Conservation (phyloP, 2,113 vertebrate genomes). For the Lethenteron reissneri region DNA sequence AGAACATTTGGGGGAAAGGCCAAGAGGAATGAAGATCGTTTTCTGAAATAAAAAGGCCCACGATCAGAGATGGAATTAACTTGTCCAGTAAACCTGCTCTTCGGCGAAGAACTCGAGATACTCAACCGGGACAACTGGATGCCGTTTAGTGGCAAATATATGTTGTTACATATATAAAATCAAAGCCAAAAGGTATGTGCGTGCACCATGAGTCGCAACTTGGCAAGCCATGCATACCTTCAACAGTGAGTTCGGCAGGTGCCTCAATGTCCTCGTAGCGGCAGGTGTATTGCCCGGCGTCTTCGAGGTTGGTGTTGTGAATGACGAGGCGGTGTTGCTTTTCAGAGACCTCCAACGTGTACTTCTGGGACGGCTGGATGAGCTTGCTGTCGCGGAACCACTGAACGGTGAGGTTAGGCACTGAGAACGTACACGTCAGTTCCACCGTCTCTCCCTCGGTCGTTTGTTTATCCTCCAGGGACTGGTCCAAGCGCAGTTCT, state of each 20-base stretch:
- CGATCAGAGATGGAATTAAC: no score
- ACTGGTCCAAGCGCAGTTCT: slow-evolving; percentile 62
- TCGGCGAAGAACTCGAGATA: no score
- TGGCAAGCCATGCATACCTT: slow-evolving; percentile 36
- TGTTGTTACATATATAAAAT: no score
- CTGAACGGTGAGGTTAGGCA: slow-evolving; percentile 60
- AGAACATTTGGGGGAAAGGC: no score
- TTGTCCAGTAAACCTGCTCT: no score
- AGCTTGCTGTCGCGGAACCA: slow-evolving; percentile 68
- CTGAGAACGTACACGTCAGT: slow-evolving; percentile 67
- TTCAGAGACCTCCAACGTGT: slow-evolving; percentile 49
- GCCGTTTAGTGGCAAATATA: no score
- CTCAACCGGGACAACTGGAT: no score
- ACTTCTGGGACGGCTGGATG: slow-evolving; percentile 54
- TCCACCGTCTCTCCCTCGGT: slow-evolving; percentile 65
- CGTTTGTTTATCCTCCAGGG: slow-evolving; percentile 56
- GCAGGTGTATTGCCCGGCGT: slow-evolving; percentile 66
- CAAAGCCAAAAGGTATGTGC: no score
- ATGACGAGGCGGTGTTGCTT: slow-evolving; percentile 75
- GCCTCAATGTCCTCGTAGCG: slow-evolving; percentile 53
- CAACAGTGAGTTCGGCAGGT: slow-evolving; percentile 55
- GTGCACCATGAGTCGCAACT: no score
- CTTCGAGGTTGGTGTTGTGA: slow-evolving; percentile 53
- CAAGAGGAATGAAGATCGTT: no score
- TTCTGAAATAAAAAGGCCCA: no score